Evolutionary conservation across 2,797 vertebrate species (phyloP), one percentile per base, ranked within the genome.

Genomic region (Craterocephalus amniculus): DNA sequence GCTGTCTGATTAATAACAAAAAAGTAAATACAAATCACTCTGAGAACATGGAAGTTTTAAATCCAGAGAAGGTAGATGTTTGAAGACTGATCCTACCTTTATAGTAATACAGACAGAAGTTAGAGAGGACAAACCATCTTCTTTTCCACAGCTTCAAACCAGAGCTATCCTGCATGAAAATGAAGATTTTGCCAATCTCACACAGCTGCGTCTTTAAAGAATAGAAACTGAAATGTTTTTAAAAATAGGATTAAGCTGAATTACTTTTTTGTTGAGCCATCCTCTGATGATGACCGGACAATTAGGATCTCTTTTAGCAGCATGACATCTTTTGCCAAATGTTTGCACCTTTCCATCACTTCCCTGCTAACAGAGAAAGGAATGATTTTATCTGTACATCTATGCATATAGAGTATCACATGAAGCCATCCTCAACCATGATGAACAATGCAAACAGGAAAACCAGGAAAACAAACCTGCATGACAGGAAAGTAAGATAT

Each of bases 71-170:
- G 45, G n/a, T 7, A 48, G 20, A 8, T 35, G 22, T 22, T 12
- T 7, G 45, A 32, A 13, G 32, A n/a, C 8, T 13, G n/a, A 83
- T 59, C 26, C 35, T 92, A 96, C 96, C 96, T 96, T 96, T 95
- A 73, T 98, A 97, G 80, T 98, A 98, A 90, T 95, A 97, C 67
- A 98, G 92, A 80, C 96, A 97, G 75, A 93, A 96, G 84, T 96
- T 95, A 1, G 96, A 97, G 45, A 98, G 95, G 51, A 98, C 97
- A 43, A 97, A 98, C 97, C 97, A 98, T 70, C 96, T 91, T 69
- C 96, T 95, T 79, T 98, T 98, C 97, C 97, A 98, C 0, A 98
- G 91, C 82, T 95, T 95, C 66, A 98, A 87, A 16, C 96, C 96
- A 0, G 93, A 89, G 81, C 97, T 98, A 69, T 98, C 97, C 97